These are phyloP conservation scores for Malurus splendens DNA, from an alignment of 2,797 vertebrate species.

Conservation along the genomic window DNA sequence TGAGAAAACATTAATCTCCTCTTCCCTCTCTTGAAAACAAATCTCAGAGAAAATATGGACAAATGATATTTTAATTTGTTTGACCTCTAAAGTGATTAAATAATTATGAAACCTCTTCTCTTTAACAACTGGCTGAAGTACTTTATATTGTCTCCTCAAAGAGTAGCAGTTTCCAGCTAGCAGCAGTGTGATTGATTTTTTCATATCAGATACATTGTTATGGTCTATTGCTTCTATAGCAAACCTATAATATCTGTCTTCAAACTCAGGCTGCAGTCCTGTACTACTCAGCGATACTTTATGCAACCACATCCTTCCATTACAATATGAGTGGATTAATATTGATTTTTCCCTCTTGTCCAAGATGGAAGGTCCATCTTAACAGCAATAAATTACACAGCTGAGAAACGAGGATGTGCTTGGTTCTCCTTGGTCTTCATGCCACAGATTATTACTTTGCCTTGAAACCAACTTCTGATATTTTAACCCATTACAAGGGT, in stretches of 20 bases:
- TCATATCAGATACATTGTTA: constrained; percentile 65
- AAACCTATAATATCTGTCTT: constrained; percentile 66
- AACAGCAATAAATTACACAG: constrained; percentile 63
- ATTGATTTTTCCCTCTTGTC: constrained; percentile 68
- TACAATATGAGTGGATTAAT: constrained; percentile 74
- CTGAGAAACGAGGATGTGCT: constrained; percentile 34
- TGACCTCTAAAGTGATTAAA: constrained; percentile 66
- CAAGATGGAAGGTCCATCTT: constrained; percentile 57
- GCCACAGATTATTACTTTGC: constrained; percentile 34
- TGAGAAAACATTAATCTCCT: constrained; percentile 26
- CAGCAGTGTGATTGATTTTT: constrained; percentile 71
- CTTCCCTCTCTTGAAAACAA: constrained; percentile 44
- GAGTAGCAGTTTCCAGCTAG: constrained; percentile 46
- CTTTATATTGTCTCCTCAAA: constrained; percentile 60
- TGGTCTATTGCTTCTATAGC: constrained; percentile 66
- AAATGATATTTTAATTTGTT: constrained; percentile 69
- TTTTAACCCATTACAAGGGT: constrained; percentile 36
- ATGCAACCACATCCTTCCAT: constrained; percentile 69
- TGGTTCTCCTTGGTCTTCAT: constrained; percentile 27
- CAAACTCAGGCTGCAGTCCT: constrained; percentile 40
- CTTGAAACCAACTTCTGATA: constrained; percentile 28
- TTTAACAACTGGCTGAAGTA: constrained; percentile 64
- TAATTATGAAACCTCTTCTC: constrained; percentile 66
- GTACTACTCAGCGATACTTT: constrained; percentile 46
- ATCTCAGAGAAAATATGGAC: constrained; percentile 52